Evolutionary conservation across 2,888 invertebrate species (phyloP).

Genomic region (Hemistola chrysoprasaria): DNA sequence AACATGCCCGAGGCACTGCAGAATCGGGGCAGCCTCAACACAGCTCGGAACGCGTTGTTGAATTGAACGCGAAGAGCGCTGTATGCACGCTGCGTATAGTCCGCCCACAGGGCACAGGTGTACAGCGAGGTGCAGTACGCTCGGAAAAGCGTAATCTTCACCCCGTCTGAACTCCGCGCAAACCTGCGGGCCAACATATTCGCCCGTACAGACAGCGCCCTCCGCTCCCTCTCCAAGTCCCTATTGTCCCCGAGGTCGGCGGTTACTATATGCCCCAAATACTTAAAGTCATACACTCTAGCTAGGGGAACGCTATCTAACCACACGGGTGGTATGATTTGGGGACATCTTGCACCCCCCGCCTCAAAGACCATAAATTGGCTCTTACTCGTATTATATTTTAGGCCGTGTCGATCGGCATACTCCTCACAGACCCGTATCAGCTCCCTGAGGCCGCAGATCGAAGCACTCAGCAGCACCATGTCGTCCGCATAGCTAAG

Average conservation of each 20-base stretch:
- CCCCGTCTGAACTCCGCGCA: slow-evolving; percentile 11
- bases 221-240: slow-evolving; percentile 17
- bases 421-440: slow-evolving; percentile 19
- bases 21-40: slow-evolving; percentile 12
- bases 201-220: slow-evolving; percentile 15
- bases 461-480: slow-evolving; percentile 15
- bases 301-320: background rate
- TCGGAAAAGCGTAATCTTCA: slow-evolving; percentile 8
- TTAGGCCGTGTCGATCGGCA: slow-evolving; percentile 12
- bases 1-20: slow-evolving; percentile 18
- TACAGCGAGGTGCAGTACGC: slow-evolving; percentile 9
- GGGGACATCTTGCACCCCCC: background rate
- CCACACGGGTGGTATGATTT: background rate
- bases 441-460: slow-evolving; percentile 18
- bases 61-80: slow-evolving; percentile 13
- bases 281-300: slow-evolving; percentile 13
- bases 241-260: slow-evolving; percentile 12
- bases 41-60: slow-evolving; percentile 14
- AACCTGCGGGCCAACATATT: slow-evolving; percentile 21
- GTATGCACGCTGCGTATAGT: slow-evolving; percentile 7
- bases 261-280: slow-evolving; percentile 17
- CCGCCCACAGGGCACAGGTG: slow-evolving; percentile 10
- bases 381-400: slow-evolving; percentile 17
- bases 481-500: slow-evolving; percentile 3
- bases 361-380: slow-evolving; percentile 7